These are phyloP conservation scores for Acanthurus lineatus DNA, from an alignment of 2,797 vertebrate genomes.

Conservation along the genomic window DNA sequence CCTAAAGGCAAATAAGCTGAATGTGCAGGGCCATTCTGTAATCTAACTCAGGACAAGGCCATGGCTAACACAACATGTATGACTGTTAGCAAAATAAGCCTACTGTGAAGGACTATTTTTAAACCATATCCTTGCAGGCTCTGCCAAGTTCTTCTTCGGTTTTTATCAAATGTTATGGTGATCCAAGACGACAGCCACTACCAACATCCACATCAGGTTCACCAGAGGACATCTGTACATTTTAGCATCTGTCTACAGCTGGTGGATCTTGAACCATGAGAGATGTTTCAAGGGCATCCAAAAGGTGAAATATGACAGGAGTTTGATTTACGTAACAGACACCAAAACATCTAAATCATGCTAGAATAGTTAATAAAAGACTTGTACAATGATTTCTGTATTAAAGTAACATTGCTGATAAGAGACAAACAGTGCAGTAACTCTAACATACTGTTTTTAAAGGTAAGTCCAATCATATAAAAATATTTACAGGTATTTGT, in stretches of 20 bases:
- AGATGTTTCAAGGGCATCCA: not conserved
- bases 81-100: slow-evolving; percentile 56
- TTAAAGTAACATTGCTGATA: not conserved
- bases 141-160: not conserved
- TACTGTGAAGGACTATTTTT: slow-evolving; percentile 24
- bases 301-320: not conserved
- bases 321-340: not conserved
- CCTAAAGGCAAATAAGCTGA: slow-evolving; percentile 45
- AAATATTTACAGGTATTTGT: not conserved
- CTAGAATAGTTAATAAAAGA: not conserved
- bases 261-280: not conserved
- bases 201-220: not conserved
- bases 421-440: not conserved
- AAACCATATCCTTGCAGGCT: slow-evolving; percentile 7
- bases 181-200: not conserved
- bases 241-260: not conserved
- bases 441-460: not conserved
- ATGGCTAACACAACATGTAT: slow-evolving; percentile 56
- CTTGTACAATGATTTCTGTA: not conserved
- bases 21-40: slow-evolving; percentile 30
- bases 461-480: not conserved
- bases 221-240: not conserved
- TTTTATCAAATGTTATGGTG: not conserved
- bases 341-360: not conserved
- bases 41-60: slow-evolving; percentile 46